Evolutionary conservation across 2,113 vertebrate species (phyloP).

Genomic region (Pluvialis apricaria): DNA sequence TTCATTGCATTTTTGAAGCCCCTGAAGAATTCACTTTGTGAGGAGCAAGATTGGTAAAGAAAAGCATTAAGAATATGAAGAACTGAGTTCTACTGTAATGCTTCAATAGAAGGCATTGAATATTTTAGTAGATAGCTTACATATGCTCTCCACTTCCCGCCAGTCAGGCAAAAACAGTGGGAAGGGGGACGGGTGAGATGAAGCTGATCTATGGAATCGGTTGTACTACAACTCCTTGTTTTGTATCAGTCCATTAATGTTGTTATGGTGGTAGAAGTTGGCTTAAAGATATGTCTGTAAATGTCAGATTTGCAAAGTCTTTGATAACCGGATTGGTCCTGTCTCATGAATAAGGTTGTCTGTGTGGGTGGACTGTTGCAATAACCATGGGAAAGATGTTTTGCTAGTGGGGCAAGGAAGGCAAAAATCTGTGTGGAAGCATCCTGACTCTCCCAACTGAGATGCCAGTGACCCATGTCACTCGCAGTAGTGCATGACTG

Average conservation of each 20-base stretch:
- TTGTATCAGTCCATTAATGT: background rate
- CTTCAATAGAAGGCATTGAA: background rate
- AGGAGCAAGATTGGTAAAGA: background rate
- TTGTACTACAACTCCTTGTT: background rate
- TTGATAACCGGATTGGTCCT: background rate
- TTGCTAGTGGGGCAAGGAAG: background rate
- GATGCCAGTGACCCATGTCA: background rate
- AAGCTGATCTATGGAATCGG: background rate
- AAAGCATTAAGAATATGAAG: background rate
- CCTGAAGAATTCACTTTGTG: background rate
- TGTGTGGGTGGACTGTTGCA: background rate
- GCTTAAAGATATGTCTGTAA: background rate
- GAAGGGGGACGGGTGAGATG: background rate
- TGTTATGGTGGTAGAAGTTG: background rate
- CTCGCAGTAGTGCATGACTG: background rate
- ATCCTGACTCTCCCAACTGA: background rate
- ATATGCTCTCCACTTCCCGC: background rate
- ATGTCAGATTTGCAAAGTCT: background rate
- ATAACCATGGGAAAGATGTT: background rate
- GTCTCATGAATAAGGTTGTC: background rate
- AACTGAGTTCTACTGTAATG: background rate
- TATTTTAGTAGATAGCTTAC: background rate
- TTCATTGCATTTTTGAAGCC: background rate
- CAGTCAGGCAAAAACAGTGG: rapidly evolving
- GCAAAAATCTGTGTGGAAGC: background rate